phyloP scores from a whole-genome alignment of 2,888 invertebrate genomes.

The Cheilosia impressa region DNA sequence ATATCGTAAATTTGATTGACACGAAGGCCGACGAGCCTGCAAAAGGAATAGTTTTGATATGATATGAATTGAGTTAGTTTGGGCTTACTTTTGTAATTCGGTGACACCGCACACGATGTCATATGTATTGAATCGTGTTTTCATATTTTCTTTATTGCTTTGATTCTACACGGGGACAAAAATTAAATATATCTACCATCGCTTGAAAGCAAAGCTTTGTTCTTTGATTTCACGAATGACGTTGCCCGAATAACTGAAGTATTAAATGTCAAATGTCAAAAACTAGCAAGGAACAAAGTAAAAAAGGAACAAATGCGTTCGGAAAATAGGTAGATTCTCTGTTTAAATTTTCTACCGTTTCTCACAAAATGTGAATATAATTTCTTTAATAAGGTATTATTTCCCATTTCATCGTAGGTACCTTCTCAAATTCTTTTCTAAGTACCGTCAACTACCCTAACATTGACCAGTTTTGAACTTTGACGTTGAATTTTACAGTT shows the following conservation, averaged over 20 bases:
- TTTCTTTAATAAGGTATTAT: too few species aligned
- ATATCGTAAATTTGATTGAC: constrained; percentile 99
- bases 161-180: neutral
- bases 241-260: constrained; percentile 8
- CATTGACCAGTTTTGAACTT: too few species aligned
- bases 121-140: constrained; percentile 95
- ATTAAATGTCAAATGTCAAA: constrained; percentile 18
- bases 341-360: too few species aligned
- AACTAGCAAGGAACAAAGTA: neutral
- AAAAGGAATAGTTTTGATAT: constrained; percentile 66
- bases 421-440: too few species aligned
- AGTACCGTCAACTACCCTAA: too few species aligned
- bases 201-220: neutral
- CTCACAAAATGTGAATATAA: too few species aligned
- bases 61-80: too few species aligned
- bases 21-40: constrained; percentile 93
- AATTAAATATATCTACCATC: constrained; percentile 4
- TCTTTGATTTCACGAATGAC: constrained; percentile 26
- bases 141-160: constrained; percentile 87
- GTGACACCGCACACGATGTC: constrained; percentile 95
- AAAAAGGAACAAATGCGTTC: neutral
- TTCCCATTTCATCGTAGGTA: too few species aligned
- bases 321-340: too few species aligned
- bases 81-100: constrained; percentile 91
- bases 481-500: too few species aligned